Evolutionary conservation across 2,113 vertebrate genomes (phyloP).

Genomic region (Terrapene triunguis): DNA sequence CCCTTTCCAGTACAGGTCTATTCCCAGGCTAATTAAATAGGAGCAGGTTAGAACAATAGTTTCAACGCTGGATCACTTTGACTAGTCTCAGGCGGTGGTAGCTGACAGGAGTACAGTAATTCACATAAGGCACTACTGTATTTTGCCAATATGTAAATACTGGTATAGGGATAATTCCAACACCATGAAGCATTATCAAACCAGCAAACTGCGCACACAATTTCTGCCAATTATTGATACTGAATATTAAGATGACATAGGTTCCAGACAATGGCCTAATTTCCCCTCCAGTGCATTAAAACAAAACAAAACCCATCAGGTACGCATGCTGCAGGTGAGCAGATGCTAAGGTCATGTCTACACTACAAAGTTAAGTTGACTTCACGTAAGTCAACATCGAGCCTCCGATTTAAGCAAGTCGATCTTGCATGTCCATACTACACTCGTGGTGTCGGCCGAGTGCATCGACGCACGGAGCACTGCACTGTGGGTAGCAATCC

Average conservation of each 20-base stretch:
- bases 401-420: no score
- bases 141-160: neutral
- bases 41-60: neutral
- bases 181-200: neutral
- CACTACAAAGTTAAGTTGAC: no score
- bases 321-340: neutral
- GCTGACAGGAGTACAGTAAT: neutral
- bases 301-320: neutral
- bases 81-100: neutral
- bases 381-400: no score
- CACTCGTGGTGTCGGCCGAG: no score
- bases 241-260: neutral
- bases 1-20: neutral
- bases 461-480: no score
- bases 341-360: no score
- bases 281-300: neutral
- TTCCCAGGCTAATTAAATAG: neutral
- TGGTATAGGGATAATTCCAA: neutral
- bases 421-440: no score
- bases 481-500: no score
- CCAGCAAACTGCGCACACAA: neutral
- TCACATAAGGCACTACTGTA: neutral
- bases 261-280: neutral
- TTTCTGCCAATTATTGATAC: neutral
- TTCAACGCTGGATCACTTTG: neutral